Evolutionary conservation across 2,797 vertebrate genomes (phyloP).

Genomic region (Bryconaethiops microstoma): DNA sequence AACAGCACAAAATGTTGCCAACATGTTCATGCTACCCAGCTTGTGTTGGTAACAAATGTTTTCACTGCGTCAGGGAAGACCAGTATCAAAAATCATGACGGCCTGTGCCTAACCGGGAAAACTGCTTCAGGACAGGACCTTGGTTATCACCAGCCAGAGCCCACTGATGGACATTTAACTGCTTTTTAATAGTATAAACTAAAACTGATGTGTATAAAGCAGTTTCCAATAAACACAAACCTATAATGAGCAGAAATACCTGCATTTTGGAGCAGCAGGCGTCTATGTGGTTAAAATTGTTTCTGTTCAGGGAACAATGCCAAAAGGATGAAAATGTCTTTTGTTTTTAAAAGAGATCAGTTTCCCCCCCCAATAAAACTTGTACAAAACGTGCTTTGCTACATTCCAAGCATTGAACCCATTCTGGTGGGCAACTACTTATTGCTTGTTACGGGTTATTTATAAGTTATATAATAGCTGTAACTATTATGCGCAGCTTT

Average conservation of each 20-base stretch:
- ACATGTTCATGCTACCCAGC: not conserved
- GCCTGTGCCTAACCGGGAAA: conserved; percentile 7
- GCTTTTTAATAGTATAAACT: not conserved
- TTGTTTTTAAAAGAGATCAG: not conserved
- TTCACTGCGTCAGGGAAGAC: conserved; percentile 2
- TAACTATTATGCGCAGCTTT: no score
- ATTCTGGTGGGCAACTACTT: no score
- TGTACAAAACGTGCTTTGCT: no score
- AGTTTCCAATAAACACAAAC: not conserved
- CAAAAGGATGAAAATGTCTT: not conserved
- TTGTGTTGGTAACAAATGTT: not conserved
- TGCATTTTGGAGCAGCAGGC: not conserved
- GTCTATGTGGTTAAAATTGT: no score
- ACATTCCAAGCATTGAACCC: no score
- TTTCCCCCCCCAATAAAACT: no score
- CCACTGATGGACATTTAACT: conserved; percentile 14
- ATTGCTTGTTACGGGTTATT: no score
- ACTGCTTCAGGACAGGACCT: not conserved
- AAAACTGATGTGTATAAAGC: not conserved
- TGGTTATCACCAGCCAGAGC: conserved; percentile 5
- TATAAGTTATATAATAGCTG: no score
- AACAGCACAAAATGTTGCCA: not conserved
- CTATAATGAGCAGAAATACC: conserved; percentile 9
- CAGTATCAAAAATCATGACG: conserved; percentile 8
- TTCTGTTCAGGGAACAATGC: not conserved